These are phyloP conservation scores for Canis aureus DNA, from an alignment of 2,113 vertebrate genomes.

Conservation along the genomic window DNA sequence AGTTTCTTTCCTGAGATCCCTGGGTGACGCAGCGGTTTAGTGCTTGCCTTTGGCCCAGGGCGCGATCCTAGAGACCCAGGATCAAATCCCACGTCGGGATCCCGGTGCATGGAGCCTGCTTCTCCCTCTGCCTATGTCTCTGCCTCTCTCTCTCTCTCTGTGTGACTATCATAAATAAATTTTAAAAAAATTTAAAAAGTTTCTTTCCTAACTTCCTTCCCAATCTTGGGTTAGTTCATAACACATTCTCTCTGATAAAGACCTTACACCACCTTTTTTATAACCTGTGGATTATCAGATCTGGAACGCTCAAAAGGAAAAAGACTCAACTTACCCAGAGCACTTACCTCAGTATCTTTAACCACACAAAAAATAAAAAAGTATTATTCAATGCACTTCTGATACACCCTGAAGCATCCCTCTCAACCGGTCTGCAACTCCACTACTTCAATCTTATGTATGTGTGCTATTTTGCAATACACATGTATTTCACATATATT, in stretches of 20 bases:
- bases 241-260: slow-evolving; percentile 27
- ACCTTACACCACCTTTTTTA: background rate
- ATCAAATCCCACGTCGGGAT: too few species aligned
- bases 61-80: too few species aligned
- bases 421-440: background rate
- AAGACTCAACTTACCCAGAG: background rate
- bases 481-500: background rate
- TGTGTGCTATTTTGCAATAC: background rate
- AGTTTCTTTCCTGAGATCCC: background rate
- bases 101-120: too few species aligned
- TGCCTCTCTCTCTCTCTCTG: too few species aligned
- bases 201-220: background rate
- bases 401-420: background rate
- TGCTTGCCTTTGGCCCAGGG: too few species aligned
- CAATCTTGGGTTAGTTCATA: background rate
- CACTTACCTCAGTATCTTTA: slow-evolving; percentile 47
- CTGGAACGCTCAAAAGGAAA: slow-evolving; percentile 22
- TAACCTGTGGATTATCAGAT: background rate
- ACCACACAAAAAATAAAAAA: background rate
- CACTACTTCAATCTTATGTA: background rate
- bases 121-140: too few species aligned
- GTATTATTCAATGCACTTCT: background rate
- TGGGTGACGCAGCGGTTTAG: too few species aligned
- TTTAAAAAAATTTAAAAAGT: background rate
- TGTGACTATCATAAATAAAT: too few species aligned